These are phyloP conservation scores for Chamaetylas fuelleborni DNA, from an alignment of 2,113 vertebrate species.

Conservation along the genomic window DNA sequence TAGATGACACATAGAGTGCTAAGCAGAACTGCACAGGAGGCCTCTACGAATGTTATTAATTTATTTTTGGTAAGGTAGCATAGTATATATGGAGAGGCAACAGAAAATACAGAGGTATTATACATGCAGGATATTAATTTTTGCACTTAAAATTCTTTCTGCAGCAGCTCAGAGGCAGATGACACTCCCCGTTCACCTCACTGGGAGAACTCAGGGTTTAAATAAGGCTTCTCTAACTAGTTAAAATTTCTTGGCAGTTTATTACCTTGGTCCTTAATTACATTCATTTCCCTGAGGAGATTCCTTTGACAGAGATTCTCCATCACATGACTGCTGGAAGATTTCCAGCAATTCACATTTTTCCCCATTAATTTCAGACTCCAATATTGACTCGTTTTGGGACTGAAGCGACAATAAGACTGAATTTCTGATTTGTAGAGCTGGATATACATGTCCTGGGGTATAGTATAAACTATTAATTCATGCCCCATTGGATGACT, in stretches of 20 bases:
- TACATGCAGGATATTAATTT: not conserved
- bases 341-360: not conserved
- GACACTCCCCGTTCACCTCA: not conserved
- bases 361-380: constrained; percentile 34
- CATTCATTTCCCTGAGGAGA: constrained; percentile 29
- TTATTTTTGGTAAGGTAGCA: not conserved
- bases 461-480: not conserved
- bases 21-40: not conserved
- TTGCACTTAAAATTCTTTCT: not conserved
- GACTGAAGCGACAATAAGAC: not conserved
- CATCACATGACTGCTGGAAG: not conserved
- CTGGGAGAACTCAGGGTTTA: constrained; percentile 1
- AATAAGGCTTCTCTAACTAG: constrained; percentile 36
- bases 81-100: not conserved
- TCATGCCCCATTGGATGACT: not conserved
- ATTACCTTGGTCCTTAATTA: constrained; percentile 49
- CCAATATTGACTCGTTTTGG: constrained; percentile 31
- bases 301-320: not conserved
- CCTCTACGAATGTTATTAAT: not conserved
- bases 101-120: not conserved
- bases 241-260: constrained; percentile 45
- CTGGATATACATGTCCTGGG: not conserved
- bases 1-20: not conserved
- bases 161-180: not conserved
- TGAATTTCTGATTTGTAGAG: not conserved